Evolutionary conservation across 2,797 vertebrate genomes (phyloP), one percentile per base, ranked within the genome.

Genomic region (Chloroceryle amazona): DNA sequence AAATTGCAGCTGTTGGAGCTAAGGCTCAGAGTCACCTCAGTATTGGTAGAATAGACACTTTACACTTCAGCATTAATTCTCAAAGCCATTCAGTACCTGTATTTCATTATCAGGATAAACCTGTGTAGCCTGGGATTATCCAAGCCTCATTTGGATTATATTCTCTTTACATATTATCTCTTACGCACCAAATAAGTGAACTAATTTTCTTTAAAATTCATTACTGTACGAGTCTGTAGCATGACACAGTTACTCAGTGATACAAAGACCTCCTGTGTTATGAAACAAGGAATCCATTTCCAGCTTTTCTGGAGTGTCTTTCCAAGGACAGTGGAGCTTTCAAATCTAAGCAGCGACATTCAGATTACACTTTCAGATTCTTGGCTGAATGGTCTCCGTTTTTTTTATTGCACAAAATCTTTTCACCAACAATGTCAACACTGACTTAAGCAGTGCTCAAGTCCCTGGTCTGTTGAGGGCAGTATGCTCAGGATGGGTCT

Each of bases 301-400:
- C 41, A 73, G 6, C 42, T 71, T 65, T 65, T 31, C 44, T 68
- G 28, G n/a, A 79, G 17, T 28, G 28, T 10, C 22, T 71, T 33
- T 75, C 19, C 33, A 61, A 85, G 35, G 21, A 37, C 29, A 44
- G n/a, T 7, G 6, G 15, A 84, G n/a, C 47, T 94, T 80, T 86
- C 31, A 66, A 41, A 60, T 66, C 37, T 99, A 98, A 96, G 99
- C 97, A 86, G 78, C 75, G 79, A 52, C 11, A 33, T 54, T 80
- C 17, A 44, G 28, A 52, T 55, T 62, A 33, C 85, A 42, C n/a
- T 55, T 88, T 17, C 3, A 20, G 2, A 7, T n/a, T 49, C 37
- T 75, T 79, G 52, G 68, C 42, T 67, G 31, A 78, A 35, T 1
- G 0, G 17, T 70, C 10, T 58, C 22, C 52, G 7, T 47, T 57